Percentiles rank a stretch among this genome's conserved stretches.
Evolutionary conservation across 2,888 invertebrate species (phyloP).

Genomic region (Acrobasis consociella): DNA sequence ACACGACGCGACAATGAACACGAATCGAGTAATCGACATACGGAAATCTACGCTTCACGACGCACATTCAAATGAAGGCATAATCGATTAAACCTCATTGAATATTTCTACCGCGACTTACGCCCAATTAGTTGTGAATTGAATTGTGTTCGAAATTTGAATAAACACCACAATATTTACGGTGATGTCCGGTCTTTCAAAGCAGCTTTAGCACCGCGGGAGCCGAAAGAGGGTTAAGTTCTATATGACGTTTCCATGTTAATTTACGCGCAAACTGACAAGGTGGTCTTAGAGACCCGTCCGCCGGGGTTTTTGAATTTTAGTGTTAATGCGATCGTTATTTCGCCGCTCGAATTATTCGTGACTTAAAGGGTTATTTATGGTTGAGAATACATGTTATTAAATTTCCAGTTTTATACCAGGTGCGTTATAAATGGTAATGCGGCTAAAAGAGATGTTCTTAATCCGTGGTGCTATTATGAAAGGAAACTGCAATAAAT

Average conservation of each 20-base stretch:
- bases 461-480: not conserved
- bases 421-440: conserved; percentile 7
- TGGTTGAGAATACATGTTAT: conserved; percentile 24
- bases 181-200: conserved; percentile 74
- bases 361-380: conserved; percentile 49
- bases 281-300: conserved; percentile 68
- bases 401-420: conserved; percentile 19
- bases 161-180: conserved; percentile 82
- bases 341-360: conserved; percentile 55
- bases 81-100: conserved; percentile 77
- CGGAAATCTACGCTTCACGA: conserved; percentile 64
- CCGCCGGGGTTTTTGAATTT: conserved; percentile 62
- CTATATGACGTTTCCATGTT: conserved; percentile 75
- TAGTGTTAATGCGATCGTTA: conserved; percentile 70
- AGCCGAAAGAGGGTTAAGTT: conserved; percentile 70
- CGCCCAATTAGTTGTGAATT: conserved; percentile 81
- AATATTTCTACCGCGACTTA: conserved; percentile 79
- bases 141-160: conserved; percentile 79
- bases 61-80: conserved; percentile 73
- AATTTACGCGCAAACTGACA: conserved; percentile 69
- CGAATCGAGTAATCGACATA: conserved; percentile 63
- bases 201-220: conserved; percentile 67
- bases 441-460: conserved; percentile 10
- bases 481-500: not conserved
- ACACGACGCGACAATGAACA: conserved; percentile 50